Conservation (phyloP, 2,888 invertebrate genomes). For the Hyppa rectilinea region DNA sequence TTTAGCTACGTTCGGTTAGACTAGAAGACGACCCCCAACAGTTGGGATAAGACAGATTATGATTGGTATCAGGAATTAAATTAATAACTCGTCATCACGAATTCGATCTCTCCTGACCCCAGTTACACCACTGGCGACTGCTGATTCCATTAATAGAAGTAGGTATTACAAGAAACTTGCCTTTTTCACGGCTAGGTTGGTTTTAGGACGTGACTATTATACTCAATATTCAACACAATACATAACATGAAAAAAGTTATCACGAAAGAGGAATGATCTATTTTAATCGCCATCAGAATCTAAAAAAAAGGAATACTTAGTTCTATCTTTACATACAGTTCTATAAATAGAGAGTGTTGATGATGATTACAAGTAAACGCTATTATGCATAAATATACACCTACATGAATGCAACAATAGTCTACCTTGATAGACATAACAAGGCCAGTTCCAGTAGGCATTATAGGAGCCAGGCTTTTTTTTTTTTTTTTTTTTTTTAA, state of each 20-base stretch:
- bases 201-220: slow-evolving; percentile 51
- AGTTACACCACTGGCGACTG: slow-evolving; percentile 6
- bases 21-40: too few relatives aligned
- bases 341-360: neutral
- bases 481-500: too few relatives aligned
- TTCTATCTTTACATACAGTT: neutral
- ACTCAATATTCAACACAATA: slow-evolving; percentile 39
- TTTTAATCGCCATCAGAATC: neutral
- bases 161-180: slow-evolving; percentile 31
- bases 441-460: neutral
- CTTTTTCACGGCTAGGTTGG: slow-evolving; percentile 5
- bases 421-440: slow-evolving; percentile 20
- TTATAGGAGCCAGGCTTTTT: neutral
- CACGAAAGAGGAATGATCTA: slow-evolving; percentile 14
- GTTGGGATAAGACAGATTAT: neutral
- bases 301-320: neutral
- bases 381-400: slow-evolving; percentile 17
- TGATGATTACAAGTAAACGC: neutral
- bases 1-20: too few relatives aligned
- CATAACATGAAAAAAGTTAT: slow-evolving; percentile 40
- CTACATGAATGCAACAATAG: slow-evolving; percentile 15
- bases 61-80: neutral
- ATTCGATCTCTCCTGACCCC: neutral
- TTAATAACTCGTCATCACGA: slow-evolving; percentile 12
- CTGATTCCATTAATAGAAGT: slow-evolving; percentile 20